Base-by-base conservation (phyloP, 2,888 invertebrate species). In the Macropis europaea region DNA sequence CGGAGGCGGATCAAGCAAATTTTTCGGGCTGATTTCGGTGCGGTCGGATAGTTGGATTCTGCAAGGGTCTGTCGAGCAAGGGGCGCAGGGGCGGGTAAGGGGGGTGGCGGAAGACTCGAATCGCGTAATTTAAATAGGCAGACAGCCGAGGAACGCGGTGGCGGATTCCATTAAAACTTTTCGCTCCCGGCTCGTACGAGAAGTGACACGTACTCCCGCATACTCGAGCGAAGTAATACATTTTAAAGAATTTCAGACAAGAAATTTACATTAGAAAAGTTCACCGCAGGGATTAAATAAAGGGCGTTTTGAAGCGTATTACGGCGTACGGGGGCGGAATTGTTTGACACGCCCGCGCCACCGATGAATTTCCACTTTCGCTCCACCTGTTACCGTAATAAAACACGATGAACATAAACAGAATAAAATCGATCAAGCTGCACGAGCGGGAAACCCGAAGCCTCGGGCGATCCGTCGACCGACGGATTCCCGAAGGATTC, bases 131-230 rank as follows among this genome's bases (percentile, higher is more conserved):
- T 75, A 75, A 75, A 75, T 74, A 75, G 75, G 63, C 75, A 62
- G 74, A 74, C 74, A 74, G 75, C 61, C 69, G 64, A 69, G 75
- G 74, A 74, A 74, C 75, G 75, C 74, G 74, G 57, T 50, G 75
- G 63, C 75, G 69, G 74, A 74, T 75, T 75, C 75, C 75, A 75
- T 75, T 75, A 75, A 75, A 75, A 75, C 64, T 75, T 75, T 75
- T 74, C 69, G 69, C 75, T 59, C n/a, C n/a, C 52, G 60, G 63
- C 60, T 73, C 75, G 75, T 69, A 73, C 75, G 75, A 69, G 75
- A 69, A 69, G 75, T 74, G 74, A 75, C 75, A 75, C 69, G 75
- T 75, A 69, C 61, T 74, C 69, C 38, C 75, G 72, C 75, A 56
- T 50, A 52, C 75, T 61, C 75, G 62, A n/a, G 48, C 57, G 42